A percentile compares a stretch with the other conserved stretches of the same genome.
Evolutionary conservation across 1,140 invertebrate species (phyloP).

Genomic region (Parasteatoda tepidariorum): DNA sequence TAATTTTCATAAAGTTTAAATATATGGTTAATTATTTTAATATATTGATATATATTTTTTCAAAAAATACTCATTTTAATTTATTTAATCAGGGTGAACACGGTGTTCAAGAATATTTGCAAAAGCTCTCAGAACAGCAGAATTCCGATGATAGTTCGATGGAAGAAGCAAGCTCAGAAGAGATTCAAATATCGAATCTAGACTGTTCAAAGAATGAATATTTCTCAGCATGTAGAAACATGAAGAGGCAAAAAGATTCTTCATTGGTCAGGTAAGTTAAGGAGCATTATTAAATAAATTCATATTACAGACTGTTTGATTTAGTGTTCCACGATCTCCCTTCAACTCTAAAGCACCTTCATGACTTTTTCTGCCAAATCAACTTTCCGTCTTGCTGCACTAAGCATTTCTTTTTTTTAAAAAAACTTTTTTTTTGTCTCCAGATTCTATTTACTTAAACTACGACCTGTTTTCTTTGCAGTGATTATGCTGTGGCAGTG

Average conservation of each 20-base stretch:
- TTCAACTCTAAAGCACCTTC: neutral
- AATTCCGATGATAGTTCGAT: neutral
- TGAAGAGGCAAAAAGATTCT: neutral
- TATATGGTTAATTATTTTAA: too few relatives aligned
- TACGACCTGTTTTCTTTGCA: neutral
- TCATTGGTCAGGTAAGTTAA: neutral
- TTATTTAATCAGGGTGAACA: slow-evolving; percentile 12
- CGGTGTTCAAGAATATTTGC: neutral
- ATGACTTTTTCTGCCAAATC: too few relatives aligned
- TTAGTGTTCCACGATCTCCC: neutral
- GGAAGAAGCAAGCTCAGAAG: neutral
- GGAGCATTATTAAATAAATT: neutral
- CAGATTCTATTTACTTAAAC: too few relatives aligned
- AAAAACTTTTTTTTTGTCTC: too few relatives aligned
- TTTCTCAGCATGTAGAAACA: neutral
- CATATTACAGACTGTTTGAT: neutral
- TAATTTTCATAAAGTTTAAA: neutral
- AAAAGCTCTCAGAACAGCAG: neutral
- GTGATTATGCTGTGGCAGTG: neutral
- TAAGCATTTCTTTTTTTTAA: too few relatives aligned
- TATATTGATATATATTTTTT: too few relatives aligned
- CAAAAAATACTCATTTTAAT: too few relatives aligned
- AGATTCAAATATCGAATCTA: neutral
- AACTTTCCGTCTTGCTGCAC: too few relatives aligned
- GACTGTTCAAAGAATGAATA: neutral